These are phyloP conservation scores for Bedellia somnulentella DNA, from an alignment of 2,888 invertebrate species.

Conservation along the genomic window DNA sequence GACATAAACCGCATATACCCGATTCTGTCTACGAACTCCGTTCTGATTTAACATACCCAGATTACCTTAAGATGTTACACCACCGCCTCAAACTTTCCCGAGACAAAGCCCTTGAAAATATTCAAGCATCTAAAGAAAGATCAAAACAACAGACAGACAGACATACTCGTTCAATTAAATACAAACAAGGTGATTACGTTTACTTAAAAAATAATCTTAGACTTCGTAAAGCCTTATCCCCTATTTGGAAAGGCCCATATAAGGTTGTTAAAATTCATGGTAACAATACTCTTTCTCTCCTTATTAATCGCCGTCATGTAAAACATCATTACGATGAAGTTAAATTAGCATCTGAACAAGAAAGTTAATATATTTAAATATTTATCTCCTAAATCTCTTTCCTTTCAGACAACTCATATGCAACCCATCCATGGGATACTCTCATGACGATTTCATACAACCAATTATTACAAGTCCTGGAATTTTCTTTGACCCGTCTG, in stretches of 20 bases:
- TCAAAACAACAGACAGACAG: slow-evolving; percentile 15
- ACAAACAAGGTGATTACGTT: slow-evolving; percentile 12
- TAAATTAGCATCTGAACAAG: neutral
- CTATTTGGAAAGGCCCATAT: slow-evolving; percentile 1
- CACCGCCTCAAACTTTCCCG: slow-evolving; percentile 13
- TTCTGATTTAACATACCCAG: neutral
- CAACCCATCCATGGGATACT: neutral
- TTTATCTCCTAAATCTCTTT: neutral
- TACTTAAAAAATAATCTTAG: slow-evolving; percentile 8
- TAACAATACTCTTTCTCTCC: neutral
- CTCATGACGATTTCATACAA: neutral
- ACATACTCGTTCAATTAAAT: slow-evolving; percentile 6
- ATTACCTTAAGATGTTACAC: slow-evolving; percentile 12
- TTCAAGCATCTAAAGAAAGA: slow-evolving; percentile 14
- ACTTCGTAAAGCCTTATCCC: neutral
- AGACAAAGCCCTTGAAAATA: slow-evolving; percentile 14
- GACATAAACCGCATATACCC: no score
- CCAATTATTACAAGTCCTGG: neutral
- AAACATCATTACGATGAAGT: neutral
- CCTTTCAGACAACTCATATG: neutral
- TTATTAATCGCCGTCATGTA: neutral
- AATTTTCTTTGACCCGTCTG: neutral
- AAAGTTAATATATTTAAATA: neutral
- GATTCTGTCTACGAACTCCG: slow-evolving; percentile 11
- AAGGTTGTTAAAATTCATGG: neutral